Evolutionary conservation across 2,888 invertebrate genomes (phyloP).

Genomic region (Aporophyla nigra): DNA sequence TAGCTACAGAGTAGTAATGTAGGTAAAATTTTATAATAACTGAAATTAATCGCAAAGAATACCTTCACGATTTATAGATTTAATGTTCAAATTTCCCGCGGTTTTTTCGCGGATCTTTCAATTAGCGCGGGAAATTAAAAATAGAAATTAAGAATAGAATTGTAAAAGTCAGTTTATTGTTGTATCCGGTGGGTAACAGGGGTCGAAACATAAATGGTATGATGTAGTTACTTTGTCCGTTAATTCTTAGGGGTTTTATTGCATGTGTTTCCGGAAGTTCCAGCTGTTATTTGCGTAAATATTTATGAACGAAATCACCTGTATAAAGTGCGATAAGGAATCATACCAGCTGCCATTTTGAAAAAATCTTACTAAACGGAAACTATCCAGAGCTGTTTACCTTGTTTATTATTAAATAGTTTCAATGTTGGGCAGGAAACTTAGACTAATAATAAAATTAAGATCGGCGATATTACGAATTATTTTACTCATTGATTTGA

Average conservation of each 20-base stretch:
- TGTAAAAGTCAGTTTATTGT: background rate
- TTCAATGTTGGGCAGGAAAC: constrained; percentile 29
- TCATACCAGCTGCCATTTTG: constrained; percentile 10
- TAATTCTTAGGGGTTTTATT: background rate
- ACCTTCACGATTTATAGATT: constrained; percentile 13
- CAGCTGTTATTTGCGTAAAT: constrained; percentile 21
- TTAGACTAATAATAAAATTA: constrained; percentile 15
- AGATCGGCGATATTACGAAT: background rate
- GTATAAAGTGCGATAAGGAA: background rate
- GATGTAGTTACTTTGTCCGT: background rate
- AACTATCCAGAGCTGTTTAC: constrained; percentile 22
- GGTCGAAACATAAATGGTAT: background rate
- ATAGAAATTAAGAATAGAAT: too few relatives aligned
- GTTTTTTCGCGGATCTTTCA: background rate
- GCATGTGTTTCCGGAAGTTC: constrained; percentile 20
- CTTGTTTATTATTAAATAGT: constrained; percentile 26
- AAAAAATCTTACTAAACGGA: background rate
- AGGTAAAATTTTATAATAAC: constrained; percentile 37
- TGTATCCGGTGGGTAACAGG: background rate
- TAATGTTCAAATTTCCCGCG: constrained; percentile 7
- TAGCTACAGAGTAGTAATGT: constrained; percentile 11
- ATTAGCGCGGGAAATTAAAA: background rate
- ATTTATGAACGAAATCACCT: constrained; percentile 9
- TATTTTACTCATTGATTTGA: constrained; percentile 34
- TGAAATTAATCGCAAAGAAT: constrained; percentile 25